Conservation (phyloP, 1,140 invertebrate genomes). For the Leptopilina boulardi region DNA sequence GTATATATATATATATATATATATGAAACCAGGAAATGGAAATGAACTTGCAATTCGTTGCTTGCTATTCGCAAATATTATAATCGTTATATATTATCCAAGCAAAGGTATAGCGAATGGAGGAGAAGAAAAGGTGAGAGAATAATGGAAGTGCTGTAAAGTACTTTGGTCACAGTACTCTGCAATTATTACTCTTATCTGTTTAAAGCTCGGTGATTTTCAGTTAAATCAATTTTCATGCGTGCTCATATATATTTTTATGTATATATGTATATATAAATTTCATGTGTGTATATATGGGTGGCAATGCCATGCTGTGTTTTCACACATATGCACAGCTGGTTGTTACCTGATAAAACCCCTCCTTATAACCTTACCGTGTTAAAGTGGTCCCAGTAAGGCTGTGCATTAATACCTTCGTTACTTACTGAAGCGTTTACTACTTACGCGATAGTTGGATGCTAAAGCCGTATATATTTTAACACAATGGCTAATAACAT, state of each 20-base stretch:
- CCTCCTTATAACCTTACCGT: conserved; percentile 15
- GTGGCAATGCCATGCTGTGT: not conserved
- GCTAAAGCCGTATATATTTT: conserved; percentile 32
- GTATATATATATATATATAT: not conserved
- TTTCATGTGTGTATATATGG: not conserved
- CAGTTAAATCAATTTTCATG: not conserved
- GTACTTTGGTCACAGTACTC: conserved; percentile 22
- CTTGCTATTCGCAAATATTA: conserved; percentile 53
- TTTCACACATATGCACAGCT: not conserved
- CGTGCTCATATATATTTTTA: not conserved
- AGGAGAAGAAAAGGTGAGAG: conserved; percentile 35
- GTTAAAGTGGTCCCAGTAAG: conserved; percentile 8
- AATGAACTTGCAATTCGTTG: conserved; percentile 50
- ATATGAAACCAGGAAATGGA: conserved; percentile 40
- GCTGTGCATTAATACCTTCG: conserved; percentile 51
- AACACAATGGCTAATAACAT: conserved; percentile 35
- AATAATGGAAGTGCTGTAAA: conserved; percentile 33
- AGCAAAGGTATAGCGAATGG: conserved; percentile 44
- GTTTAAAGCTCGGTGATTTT: conserved; percentile 50
- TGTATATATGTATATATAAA: not conserved
- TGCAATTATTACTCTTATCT: conserved; percentile 49
- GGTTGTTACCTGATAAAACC: not conserved
- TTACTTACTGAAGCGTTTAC: conserved; percentile 54
- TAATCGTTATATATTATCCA: conserved; percentile 21
- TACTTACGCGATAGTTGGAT: conserved; percentile 42